A percentile compares a stretch with the other conserved stretches of the same genome.
phyloP scores from a whole-genome alignment of 2,113 vertebrate genomes.

The Lutjanus erythropterus region DNA sequence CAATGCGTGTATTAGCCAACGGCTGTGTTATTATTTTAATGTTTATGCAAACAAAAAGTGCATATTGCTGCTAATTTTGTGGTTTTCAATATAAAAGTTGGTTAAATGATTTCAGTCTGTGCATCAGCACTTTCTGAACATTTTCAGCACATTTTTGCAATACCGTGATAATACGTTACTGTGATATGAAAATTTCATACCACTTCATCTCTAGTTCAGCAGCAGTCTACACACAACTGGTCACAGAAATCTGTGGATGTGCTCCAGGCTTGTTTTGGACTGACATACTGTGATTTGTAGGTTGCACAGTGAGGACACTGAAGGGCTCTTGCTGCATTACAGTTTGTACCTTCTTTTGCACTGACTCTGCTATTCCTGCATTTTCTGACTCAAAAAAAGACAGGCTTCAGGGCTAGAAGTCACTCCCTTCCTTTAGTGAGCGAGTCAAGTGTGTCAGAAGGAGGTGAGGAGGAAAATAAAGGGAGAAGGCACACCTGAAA shows the following conservation, averaged over 20 bases:
- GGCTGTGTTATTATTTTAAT: too few species aligned
- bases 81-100: too few species aligned
- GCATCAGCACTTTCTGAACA: too few species aligned
- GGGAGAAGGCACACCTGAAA: conserved; percentile 30
- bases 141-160: too few species aligned
- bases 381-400: conserved; percentile 19
- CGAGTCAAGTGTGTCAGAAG: conserved; percentile 41
- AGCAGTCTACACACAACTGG: not conserved
- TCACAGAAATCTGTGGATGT: not conserved
- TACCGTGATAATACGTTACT: too few species aligned
- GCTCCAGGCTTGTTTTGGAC: not conserved
- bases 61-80: too few species aligned
- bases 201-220: not conserved
- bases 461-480: conserved; percentile 26
- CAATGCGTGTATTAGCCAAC: too few species aligned
- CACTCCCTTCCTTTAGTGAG: conserved; percentile 13
- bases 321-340: conserved; percentile 14
- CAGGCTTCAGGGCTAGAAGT: not conserved
- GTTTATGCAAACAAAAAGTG: too few species aligned
- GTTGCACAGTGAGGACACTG: conserved; percentile 1
- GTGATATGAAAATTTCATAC: too few species aligned
- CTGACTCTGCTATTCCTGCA: not conserved
- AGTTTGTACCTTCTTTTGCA: conserved; percentile 4
- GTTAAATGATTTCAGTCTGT: too few species aligned
- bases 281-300: not conserved